A percentile compares a stretch with the other conserved stretches of the same genome.
Evolutionary conservation across 2,113 vertebrate genomes (phyloP).

Genomic region (Macroglossus sobrinus): DNA sequence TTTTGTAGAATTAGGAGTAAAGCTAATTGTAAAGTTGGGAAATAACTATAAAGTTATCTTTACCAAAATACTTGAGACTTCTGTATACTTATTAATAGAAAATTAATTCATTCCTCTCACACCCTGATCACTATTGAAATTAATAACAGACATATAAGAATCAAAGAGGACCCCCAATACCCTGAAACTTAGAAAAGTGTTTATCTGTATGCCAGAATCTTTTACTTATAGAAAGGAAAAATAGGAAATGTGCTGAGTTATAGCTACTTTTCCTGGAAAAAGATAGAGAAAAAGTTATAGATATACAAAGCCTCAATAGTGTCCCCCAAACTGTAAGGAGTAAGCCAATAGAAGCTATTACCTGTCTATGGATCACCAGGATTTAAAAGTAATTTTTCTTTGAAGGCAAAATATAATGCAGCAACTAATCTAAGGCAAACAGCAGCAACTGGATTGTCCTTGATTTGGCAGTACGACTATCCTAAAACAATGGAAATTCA

Average conservation of each 20-base stretch:
- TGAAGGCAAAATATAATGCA: background rate
- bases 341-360: background rate
- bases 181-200: background rate
- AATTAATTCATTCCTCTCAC: background rate
- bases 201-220: background rate
- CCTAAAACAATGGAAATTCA: background rate
- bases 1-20: background rate
- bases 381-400: background rate
- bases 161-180: background rate
- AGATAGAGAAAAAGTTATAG: background rate
- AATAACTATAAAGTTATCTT: background rate
- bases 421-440: background rate
- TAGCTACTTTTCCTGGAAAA: background rate
- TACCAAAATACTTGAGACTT: background rate
- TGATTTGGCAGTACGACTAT: background rate
- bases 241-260: background rate
- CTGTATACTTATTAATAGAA: background rate
- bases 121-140: background rate
- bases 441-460: background rate
- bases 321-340: background rate
- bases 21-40: background rate
- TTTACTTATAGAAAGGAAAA: background rate
- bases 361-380: background rate
- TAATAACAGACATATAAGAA: background rate
- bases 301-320: background rate